phyloP scores from a whole-genome alignment of 2,113 vertebrate species.

The Eulemur rufifrons region DNA sequence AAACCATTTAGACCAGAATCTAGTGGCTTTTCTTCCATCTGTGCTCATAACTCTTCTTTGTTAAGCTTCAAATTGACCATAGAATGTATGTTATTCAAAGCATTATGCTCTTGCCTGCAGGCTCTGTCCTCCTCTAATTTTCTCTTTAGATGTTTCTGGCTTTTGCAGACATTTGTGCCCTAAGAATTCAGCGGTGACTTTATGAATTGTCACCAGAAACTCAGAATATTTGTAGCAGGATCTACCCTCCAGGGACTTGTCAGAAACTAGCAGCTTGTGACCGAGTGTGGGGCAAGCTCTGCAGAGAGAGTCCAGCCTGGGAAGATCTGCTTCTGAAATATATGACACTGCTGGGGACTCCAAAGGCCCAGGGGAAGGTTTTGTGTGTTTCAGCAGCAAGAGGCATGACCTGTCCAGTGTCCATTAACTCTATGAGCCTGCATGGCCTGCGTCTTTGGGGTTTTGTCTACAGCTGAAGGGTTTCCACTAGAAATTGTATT shows the following conservation, averaged over 20 bases:
- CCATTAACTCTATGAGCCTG: neutral
- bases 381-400: neutral
- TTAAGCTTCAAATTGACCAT: too few species aligned
- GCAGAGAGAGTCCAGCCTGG: neutral
- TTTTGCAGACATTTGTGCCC: neutral
- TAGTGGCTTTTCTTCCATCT: neutral
- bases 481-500: neutral
- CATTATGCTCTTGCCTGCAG: rapidly evolving
- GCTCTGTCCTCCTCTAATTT: neutral
- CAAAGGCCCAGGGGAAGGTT: neutral
- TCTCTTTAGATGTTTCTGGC: neutral
- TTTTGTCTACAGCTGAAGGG: neutral
- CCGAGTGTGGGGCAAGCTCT: neutral
- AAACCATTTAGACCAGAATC: too few species aligned
- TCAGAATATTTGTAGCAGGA: neutral
- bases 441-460: neutral
- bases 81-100: rapidly evolving
- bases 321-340: neutral
- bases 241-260: neutral
- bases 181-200: neutral
- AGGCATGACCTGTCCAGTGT: rapidly evolving
- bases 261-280: neutral
- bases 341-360: neutral
- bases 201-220: neutral
- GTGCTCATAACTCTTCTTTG: neutral